phyloP scores from a whole-genome alignment of 2,113 vertebrate genomes.

The Nibea albiflora region DNA sequence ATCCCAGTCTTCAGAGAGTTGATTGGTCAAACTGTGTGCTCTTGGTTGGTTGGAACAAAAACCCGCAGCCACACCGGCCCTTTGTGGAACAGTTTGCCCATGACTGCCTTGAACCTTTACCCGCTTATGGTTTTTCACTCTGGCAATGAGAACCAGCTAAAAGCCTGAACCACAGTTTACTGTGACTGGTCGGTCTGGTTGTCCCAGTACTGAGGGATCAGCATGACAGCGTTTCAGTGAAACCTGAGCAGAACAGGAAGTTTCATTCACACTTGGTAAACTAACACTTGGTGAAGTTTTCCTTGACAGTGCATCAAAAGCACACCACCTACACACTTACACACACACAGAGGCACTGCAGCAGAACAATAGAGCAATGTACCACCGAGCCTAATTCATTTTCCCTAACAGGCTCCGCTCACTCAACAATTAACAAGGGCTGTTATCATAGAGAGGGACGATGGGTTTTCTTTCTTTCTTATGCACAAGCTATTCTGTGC shows the following conservation, averaged over 20 bases:
- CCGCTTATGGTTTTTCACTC: neutral
- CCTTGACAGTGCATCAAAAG: neutral
- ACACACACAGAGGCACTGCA: neutral
- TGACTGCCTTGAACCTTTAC: too few species aligned
- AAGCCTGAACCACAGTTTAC: neutral
- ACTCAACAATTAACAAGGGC: neutral
- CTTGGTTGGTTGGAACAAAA: too few species aligned
- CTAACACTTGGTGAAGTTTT: neutral
- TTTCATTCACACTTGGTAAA: constrained; percentile 7
- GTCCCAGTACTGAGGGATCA: neutral
- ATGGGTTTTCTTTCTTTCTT: constrained; percentile 1
- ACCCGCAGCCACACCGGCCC: too few species aligned
- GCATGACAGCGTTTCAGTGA: neutral
- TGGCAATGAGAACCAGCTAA: neutral
- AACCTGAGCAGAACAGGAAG: constrained; percentile 8
- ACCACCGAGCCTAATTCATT: constrained; percentile 14
- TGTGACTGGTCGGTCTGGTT: constrained; percentile 1
- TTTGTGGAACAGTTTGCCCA: too few species aligned
- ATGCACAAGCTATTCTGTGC: neutral
- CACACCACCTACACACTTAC: neutral
- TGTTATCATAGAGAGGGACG: constrained; percentile 11
- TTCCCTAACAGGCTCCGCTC: neutral
- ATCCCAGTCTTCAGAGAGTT: too few species aligned
- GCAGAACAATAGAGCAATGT: constrained; percentile 32
- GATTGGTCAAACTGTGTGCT: too few species aligned